Conservation (phyloP, 53 echinoderm and acorn worm genomes). For the Crossaster papposus region DNA sequence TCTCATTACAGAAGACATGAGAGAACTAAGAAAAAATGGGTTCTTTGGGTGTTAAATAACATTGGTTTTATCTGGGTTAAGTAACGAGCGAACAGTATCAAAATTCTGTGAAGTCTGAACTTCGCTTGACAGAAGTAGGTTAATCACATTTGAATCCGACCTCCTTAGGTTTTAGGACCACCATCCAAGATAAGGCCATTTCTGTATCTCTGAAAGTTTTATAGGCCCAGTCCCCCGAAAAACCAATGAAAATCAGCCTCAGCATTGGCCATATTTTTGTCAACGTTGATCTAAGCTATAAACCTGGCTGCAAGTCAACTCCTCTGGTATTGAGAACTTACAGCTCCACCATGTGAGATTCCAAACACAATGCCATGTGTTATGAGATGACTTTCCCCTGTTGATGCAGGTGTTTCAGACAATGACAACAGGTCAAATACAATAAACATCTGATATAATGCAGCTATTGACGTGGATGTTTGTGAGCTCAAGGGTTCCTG, state of each 20-base stretch:
- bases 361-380: conserved; percentile 4
- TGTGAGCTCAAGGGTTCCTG: background rate
- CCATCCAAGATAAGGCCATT: no score
- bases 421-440: background rate
- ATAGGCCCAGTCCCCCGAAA: background rate
- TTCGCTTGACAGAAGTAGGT: background rate
- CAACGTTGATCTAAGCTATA: background rate
- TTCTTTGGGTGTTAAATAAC: no score
- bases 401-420: conserved; percentile 53
- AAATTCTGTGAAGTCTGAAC: no score
- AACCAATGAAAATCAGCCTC: background rate
- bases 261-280: background rate
- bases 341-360: background rate
- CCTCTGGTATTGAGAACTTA: background rate
- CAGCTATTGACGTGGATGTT: background rate
- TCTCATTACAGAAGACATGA: no score
- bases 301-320: conserved; percentile 4
- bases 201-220: no score
- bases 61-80: no score
- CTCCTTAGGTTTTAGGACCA: no score
- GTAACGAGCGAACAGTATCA: no score
- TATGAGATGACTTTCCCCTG: conserved; percentile 29
- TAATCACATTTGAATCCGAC: no score
- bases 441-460: conserved; percentile 13
- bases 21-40: no score